Evolutionary conservation across 2,888 invertebrate genomes (phyloP).

Genomic region (Lobophora halterata): DNA sequence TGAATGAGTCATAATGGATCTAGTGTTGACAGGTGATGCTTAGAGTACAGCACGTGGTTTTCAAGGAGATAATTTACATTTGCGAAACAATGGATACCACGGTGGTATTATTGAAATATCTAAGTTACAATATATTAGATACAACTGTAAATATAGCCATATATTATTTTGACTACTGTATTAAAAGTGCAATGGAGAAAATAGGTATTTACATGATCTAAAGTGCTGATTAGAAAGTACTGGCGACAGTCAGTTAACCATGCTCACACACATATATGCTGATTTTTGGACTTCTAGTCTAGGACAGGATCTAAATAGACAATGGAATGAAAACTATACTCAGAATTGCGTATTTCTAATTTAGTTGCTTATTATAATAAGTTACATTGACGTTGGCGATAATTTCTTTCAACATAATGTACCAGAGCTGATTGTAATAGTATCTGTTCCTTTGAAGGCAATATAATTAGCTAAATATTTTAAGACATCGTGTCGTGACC

Average conservation of each 20-base stretch:
- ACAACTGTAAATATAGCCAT: not conserved
- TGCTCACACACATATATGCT: too few relatives aligned
- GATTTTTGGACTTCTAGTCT: too few relatives aligned
- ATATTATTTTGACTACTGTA: slow-evolving; percentile 10
- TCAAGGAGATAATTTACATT: slow-evolving; percentile 14
- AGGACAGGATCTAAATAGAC: too few relatives aligned
- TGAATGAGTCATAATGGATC: slow-evolving; percentile 36
- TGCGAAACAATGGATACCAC: slow-evolving; percentile 17
- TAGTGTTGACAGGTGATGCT: slow-evolving; percentile 29
- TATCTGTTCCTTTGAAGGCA: not conserved
- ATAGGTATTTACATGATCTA: slow-evolving; percentile 50
- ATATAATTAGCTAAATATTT: slow-evolving; percentile 15
- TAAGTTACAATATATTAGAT: not conserved
- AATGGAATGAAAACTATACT: too few relatives aligned
- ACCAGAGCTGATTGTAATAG: too few relatives aligned
- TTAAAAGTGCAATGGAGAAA: slow-evolving; percentile 46
- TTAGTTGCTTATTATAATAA: too few relatives aligned
- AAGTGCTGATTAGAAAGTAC: slow-evolving; percentile 45
- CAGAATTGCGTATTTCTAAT: too few relatives aligned
- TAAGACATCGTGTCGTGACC: slow-evolving; percentile 25
- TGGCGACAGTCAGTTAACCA: slow-evolving; percentile 19
- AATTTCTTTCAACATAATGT: too few relatives aligned
- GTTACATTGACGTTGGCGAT: too few relatives aligned
- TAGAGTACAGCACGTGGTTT: slow-evolving; percentile 33
- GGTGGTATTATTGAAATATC: slow-evolving; percentile 7